These are phyloP conservation scores for Netelia inedita DNA, from an alignment of 2,888 invertebrate species.

Conservation along the genomic window DNA sequence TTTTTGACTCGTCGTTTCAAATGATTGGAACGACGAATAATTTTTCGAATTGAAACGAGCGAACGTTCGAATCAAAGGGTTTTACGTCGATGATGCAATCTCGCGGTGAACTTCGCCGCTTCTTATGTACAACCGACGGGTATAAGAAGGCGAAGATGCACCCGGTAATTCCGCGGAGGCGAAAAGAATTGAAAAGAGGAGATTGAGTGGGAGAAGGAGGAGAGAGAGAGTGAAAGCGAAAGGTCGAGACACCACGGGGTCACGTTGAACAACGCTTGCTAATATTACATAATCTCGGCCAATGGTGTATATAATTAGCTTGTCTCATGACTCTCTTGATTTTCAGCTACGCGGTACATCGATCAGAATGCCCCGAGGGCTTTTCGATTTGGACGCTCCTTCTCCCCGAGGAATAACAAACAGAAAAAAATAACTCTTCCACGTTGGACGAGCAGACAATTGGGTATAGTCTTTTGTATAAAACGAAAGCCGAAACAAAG, in stretches of 20 bases:
- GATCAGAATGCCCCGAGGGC: slow-evolving; percentile 4
- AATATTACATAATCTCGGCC: slow-evolving; percentile 75
- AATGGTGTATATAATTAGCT: slow-evolving; percentile 69
- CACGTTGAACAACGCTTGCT: slow-evolving; percentile 79
- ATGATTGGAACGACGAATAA: too few species aligned
- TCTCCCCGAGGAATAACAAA: not conserved
- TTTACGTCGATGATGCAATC: slow-evolving; percentile 11
- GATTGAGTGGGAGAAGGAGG: slow-evolving; percentile 57
- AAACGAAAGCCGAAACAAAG: not conserved
- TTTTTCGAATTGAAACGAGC: too few species aligned
- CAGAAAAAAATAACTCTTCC: not conserved
- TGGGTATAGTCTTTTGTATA: not conserved
- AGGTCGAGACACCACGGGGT: slow-evolving; percentile 82
- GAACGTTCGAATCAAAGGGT: not conserved
- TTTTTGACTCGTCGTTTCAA: too few species aligned
- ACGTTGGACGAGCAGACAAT: not conserved
- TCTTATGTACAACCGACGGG: not conserved
- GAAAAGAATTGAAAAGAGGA: slow-evolving; percentile 20
- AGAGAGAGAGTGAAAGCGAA: slow-evolving; percentile 84
- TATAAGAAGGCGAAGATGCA: slow-evolving; percentile 33
- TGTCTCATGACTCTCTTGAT: slow-evolving; percentile 65
- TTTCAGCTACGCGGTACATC: slow-evolving; percentile 41
- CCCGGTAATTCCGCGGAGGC: slow-evolving; percentile 45
- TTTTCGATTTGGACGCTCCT: slow-evolving; percentile 18
- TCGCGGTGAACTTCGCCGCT: slow-evolving; percentile 31